A percentile compares a stretch with the other conserved stretches of the same genome.
These are phyloP conservation scores for Stichodactyla helianthus DNA, from an alignment of 64 coral and sea anemone species.

Conservation along the genomic window DNA sequence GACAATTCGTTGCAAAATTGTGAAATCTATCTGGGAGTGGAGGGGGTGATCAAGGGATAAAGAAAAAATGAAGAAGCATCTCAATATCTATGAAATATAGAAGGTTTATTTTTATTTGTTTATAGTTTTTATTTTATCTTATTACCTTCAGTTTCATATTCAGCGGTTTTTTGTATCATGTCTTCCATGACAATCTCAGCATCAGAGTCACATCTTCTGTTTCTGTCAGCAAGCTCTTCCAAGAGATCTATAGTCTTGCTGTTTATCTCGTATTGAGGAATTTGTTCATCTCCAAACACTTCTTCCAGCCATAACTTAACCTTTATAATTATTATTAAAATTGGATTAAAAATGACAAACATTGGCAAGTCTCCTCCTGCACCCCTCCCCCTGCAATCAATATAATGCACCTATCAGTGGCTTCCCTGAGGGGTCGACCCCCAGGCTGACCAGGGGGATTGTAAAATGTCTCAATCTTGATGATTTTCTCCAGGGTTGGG, in stretches of 20 bases:
- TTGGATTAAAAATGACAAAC: background rate
- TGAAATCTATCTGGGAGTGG: too few species aligned
- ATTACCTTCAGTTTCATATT: slow-evolving; percentile 88
- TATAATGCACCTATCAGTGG: too few species aligned
- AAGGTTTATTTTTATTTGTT: background rate
- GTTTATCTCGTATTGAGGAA: slow-evolving; percentile 90
- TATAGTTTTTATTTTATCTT: background rate
- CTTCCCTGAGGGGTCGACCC: too few species aligned
- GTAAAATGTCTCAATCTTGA: too few species aligned
- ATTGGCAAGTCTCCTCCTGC: too few species aligned
- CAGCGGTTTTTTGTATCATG: slow-evolving; percentile 54
- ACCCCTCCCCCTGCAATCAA: too few species aligned
- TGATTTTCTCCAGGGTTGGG: too few species aligned
- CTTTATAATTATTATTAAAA: slow-evolving; percentile 23
- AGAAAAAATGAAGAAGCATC: too few species aligned
- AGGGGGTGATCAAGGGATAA: too few species aligned
- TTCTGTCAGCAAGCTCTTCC: slow-evolving; percentile 51
- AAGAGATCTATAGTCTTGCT: slow-evolving; percentile 60
- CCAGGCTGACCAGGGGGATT: too few species aligned
- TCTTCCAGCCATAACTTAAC: slow-evolving; percentile 75
- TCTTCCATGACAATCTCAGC: slow-evolving; percentile 66
- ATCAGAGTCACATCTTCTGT: slow-evolving; percentile 66
- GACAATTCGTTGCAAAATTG: too few species aligned
- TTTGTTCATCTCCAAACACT: slow-evolving; percentile 55
- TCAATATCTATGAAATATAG: too few species aligned